phyloP scores from a whole-genome alignment of 2,113 vertebrate genomes.

The Ranitomeya variabilis region DNA sequence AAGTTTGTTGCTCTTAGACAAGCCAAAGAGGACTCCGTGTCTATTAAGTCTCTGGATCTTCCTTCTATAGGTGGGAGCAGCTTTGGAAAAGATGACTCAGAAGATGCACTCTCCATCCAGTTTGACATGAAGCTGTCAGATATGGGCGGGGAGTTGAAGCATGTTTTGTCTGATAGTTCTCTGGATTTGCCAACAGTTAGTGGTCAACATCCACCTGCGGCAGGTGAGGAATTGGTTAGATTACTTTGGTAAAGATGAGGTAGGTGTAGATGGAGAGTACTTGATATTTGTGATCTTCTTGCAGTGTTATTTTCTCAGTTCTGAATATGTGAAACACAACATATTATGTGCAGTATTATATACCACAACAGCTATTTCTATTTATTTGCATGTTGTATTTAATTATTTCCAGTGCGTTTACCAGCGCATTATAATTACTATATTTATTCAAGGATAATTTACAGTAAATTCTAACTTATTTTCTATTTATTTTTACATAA shows the following conservation, averaged over 20 bases:
- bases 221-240: slow-evolving; percentile 99
- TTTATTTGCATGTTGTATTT: slow-evolving; percentile 20
- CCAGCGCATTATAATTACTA: neutral
- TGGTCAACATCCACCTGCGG: slow-evolving; percentile 92
- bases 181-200: slow-evolving; percentile 97
- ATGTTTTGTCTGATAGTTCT: slow-evolving; percentile 99
- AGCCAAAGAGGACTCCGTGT: slow-evolving; percentile 93
- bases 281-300: slow-evolving; percentile 1
- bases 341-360: slow-evolving; percentile 11
- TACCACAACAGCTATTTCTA: slow-evolving; percentile 8
- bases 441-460: neutral
- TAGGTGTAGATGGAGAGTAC: neutral
- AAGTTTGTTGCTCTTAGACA: slow-evolving; percentile 91
- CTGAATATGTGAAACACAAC: neutral
- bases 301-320: slow-evolving; percentile 5
- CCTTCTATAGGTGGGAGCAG: slow-evolving; percentile 97
- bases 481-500: neutral
- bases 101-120: slow-evolving; percentile 95
- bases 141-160: slow-evolving; percentile 96
- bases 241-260: slow-evolving; percentile 88
- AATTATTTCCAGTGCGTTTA: neutral
- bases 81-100: slow-evolving; percentile 93
- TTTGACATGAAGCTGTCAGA: slow-evolving; percentile 98
- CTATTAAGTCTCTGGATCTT: slow-evolving; percentile 95
- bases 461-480: neutral